Percentiles rank a stretch among this genome's conserved stretches.
These are phyloP conservation scores for Tetramorium bicarinatum DNA, from an alignment of 2,888 invertebrate genomes.

Conservation along the genomic window DNA sequence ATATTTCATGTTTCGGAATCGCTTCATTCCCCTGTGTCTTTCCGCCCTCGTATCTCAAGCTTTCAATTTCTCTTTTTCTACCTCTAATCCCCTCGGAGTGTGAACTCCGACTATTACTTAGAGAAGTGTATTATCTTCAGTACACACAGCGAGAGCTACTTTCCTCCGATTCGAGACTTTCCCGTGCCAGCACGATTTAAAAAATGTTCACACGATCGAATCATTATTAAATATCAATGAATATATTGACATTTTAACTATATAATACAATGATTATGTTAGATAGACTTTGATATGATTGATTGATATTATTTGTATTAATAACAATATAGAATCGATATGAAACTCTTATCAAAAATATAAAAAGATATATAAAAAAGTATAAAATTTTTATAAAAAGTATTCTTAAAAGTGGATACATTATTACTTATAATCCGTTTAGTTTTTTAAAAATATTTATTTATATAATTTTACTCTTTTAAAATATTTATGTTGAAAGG, in stretches of 20 bases:
- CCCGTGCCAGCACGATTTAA: background rate
- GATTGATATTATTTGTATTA: background rate
- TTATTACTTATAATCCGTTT: background rate
- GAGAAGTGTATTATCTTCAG: constrained; percentile 41
- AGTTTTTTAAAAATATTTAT: background rate
- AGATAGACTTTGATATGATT: no score
- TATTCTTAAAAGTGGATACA: background rate
- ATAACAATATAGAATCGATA: background rate
- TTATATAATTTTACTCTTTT: background rate
- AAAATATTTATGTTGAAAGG: background rate
- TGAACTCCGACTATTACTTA: constrained; percentile 57
- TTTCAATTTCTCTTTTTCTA: constrained; percentile 52
- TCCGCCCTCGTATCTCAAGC: constrained; percentile 33
- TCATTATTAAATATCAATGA: constrained; percentile 10
- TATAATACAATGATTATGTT: background rate
- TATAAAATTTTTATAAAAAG: background rate
- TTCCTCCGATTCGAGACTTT: constrained; percentile 19
- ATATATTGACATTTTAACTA: constrained; percentile 11
- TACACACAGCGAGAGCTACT: constrained; percentile 30
- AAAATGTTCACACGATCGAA: background rate
- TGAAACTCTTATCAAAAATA: background rate
- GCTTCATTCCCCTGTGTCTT: constrained; percentile 56
- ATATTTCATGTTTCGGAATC: constrained; percentile 61
- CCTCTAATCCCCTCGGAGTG: constrained; percentile 19
- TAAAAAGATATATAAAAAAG: background rate